Evolutionary conservation across 2,888 invertebrate genomes (phyloP).

Genomic region (Macroteleia sp.): DNA sequence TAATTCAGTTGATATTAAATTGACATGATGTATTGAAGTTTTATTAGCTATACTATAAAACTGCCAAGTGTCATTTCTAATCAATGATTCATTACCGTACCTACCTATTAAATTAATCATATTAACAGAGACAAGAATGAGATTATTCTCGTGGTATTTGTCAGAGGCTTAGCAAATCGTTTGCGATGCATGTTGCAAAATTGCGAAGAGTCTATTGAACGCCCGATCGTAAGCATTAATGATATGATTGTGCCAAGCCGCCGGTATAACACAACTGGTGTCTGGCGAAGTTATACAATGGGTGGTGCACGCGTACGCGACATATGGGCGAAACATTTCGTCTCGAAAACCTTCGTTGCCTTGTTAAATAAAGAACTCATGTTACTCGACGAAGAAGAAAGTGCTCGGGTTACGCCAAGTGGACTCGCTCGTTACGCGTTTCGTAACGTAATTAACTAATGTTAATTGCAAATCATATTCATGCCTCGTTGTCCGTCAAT

Average conservation of each 20-base stretch:
- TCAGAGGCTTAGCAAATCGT: slow-evolving; percentile 11
- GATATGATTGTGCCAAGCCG: slow-evolving; percentile 40
- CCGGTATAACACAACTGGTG: slow-evolving; percentile 49
- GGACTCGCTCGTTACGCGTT: slow-evolving; percentile 12
- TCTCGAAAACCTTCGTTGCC: slow-evolving; percentile 13
- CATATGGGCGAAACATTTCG: slow-evolving; percentile 50
- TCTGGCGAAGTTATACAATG: slow-evolving; percentile 40
- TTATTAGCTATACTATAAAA: too few relatives aligned
- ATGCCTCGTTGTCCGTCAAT: background rate
- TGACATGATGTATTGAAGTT: too few relatives aligned
- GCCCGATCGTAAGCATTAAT: slow-evolving; percentile 29
- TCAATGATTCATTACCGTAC: slow-evolving; percentile 16
- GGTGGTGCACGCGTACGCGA: slow-evolving; percentile 44
- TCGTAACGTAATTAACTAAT: slow-evolving; percentile 34
- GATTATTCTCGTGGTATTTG: slow-evolving; percentile 22
- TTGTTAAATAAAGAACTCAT: slow-evolving; percentile 21
- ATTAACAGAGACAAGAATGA: slow-evolving; percentile 20
- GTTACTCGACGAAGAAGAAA: slow-evolving; percentile 21
- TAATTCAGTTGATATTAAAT: too few relatives aligned
- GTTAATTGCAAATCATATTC: slow-evolving; percentile 27
- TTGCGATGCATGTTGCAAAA: slow-evolving; percentile 2
- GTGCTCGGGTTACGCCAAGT: slow-evolving; percentile 26
- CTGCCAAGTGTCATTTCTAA: too few relatives aligned
- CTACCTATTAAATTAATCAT: slow-evolving; percentile 11
- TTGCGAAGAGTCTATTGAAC: slow-evolving; percentile 21